Percentiles rank a stretch among this genome's conserved stretches.
Conservation (phyloP, 1,140 invertebrate genomes). For the Zaprionus capensis region DNA sequence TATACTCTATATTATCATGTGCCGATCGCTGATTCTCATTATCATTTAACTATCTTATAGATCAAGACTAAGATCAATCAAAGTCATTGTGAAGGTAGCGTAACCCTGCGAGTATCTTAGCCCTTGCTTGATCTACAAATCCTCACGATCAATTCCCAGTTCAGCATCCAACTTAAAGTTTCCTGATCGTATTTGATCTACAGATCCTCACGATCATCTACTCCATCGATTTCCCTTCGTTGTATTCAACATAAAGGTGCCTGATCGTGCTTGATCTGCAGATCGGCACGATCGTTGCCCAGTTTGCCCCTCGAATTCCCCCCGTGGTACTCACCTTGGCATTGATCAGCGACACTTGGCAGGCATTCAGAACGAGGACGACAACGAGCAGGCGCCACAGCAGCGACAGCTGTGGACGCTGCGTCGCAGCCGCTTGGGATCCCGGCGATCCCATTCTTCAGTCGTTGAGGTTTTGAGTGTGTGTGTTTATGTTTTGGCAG, state of each 20-base stretch:
- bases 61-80: too few species aligned
- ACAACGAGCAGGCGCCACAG: constrained; percentile 66
- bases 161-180: too few species aligned
- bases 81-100: not conserved
- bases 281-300: not conserved
- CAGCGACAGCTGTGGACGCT: constrained; percentile 51
- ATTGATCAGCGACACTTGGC: constrained; percentile 63
- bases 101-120: too few species aligned
- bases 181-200: too few species aligned
- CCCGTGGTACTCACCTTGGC: constrained; percentile 65
- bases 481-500: constrained; percentile 55
- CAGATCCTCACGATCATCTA: too few species aligned
- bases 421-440: constrained; percentile 55
- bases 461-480: constrained; percentile 23
- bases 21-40: not conserved
- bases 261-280: too few species aligned
- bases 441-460: constrained; percentile 68
- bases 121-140: too few species aligned
- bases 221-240: too few species aligned
- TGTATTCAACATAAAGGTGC: too few species aligned
- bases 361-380: constrained; percentile 62
- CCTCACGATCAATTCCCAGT: too few species aligned
- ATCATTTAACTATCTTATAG: too few species aligned
- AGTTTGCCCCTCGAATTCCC: not conserved
- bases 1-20: not conserved